Base-by-base conservation (phyloP, 2,888 invertebrate species). In the Drosophila hawaiiensis region DNA sequence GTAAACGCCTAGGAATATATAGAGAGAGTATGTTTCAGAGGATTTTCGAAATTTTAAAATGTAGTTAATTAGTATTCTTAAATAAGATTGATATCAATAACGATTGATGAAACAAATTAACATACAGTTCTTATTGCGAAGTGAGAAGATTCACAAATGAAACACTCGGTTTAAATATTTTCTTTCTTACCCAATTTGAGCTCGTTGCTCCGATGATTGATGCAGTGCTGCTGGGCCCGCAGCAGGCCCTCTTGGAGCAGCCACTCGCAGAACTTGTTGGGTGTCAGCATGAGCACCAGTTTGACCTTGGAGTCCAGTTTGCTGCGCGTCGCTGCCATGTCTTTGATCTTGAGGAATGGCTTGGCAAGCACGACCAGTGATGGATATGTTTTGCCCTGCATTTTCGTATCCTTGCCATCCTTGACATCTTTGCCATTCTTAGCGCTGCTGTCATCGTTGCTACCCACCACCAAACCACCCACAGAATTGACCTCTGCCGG, bases 181-280 rank as follows among this genome's bases (percentile, higher is more conserved):
- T 25, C 25, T 47, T 54, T 10, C 94, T 91, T 68, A 94, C 96
- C 97, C 9, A 98, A 93, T 91, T 97, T 97, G 1, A 97, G 94
- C 83, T 96, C 96, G 73, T 94, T 95, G 60, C 94, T 94, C 1
- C 95, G 93, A 91, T 97, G 97, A 61, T 95, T 93, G 0, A 94
- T 94, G 89, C 98, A 97, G 92, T 95, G 95, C 91, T 97, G 97
- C 89, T 97, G 97, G 0, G 97, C 96, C 41, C 96, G 94, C 3
- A 98, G 95, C 2, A 97, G 92, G 0, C 97, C 97, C 91, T 97
- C 96, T 91, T 97, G 97, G 69, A 98, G 97, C 60, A 98, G 94
- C 97, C 97, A 98, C 94, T 98, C 98, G 0, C 97, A 97, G 91
- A 97, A 97, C 93, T 97, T 97, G 78, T 97, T 96, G 0, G 97